Evolutionary conservation across 2,888 invertebrate genomes (phyloP), one percentile per base, ranked within the genome.

Genomic region (Trichogramma dendrolimi): DNA sequence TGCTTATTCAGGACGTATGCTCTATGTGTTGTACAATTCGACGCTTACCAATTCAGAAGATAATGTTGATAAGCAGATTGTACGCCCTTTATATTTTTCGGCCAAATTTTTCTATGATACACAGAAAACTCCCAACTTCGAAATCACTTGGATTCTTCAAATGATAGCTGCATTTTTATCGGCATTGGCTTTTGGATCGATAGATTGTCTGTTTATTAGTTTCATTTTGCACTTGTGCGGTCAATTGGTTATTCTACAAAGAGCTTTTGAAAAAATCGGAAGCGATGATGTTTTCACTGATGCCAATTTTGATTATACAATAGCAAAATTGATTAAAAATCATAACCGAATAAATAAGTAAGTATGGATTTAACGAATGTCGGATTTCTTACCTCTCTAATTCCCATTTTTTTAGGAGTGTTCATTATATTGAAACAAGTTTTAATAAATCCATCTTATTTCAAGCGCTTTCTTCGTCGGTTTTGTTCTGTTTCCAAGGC

Each of bases 401-500:
- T 27, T 27, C 27, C 27, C 27, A 27, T 6, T 51, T 51, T 11
- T 39, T 5, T 63, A 72, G 72, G 57, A 70, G 69, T 50, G 65
- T 66, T n/a, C 56, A 61, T 49, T 67, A 60, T 38, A 71, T 73
- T 41, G 73, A 73, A 44, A 60, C 67, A 5, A 67, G 64, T 44
- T 73, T 72, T 65, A 73, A 70, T 57, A 43, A 62, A 58, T 68
- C 72, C 67, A 63, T 73, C 5, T 62, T 75, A 38, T 47, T 66
- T 8, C 72, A 72, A 44, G 70, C 71, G 67, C 11, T 73, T 4
- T 63, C 67, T 4, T 71, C 68, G 44, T 69, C 70, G 4, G 49
- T 71, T 5, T 68, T 69, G 39, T 60, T 73, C 40, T 74, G 73
- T 59, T 68, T 71, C 46, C 75, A 74, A 58, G 68, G 67, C 55